Evolutionary conservation across 2,888 invertebrate species (phyloP).

Genomic region (Hipparchia sbordonii): DNA sequence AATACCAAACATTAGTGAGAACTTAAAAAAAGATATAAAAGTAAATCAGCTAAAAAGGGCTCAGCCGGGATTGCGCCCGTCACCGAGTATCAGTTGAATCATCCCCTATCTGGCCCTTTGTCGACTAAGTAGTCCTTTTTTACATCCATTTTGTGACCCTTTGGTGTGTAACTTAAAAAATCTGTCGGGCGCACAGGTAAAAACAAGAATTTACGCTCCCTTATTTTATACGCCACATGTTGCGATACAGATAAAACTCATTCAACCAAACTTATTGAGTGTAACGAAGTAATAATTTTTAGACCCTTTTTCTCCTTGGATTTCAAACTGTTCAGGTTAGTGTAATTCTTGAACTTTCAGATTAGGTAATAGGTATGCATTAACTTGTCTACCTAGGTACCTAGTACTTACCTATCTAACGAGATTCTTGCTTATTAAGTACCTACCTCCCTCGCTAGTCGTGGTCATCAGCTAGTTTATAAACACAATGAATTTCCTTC

Average conservation of each 20-base stretch:
- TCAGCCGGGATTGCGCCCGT: constrained; percentile 59
- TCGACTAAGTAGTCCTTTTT: constrained; percentile 57
- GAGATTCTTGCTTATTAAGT: too few species aligned
- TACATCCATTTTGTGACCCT: constrained; percentile 60
- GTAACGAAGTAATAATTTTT: constrained; percentile 11
- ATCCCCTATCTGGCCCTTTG: constrained; percentile 64
- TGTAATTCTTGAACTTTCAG: too few species aligned
- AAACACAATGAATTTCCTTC: too few species aligned
- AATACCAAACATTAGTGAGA: constrained; percentile 29
- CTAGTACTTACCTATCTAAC: too few species aligned
- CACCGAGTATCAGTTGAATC: constrained; percentile 54
- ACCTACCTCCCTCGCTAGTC: too few species aligned
- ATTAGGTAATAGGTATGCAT: too few species aligned
- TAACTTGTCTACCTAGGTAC: too few species aligned
- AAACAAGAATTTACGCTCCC: constrained; percentile 24
- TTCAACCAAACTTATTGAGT: constrained; percentile 18
- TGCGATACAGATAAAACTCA: constrained; percentile 19
- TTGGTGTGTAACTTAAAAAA: constrained; percentile 53
- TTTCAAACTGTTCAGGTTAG: too few species aligned
- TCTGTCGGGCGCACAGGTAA: constrained; percentile 39
- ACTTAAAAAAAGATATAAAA: constrained; percentile 34
- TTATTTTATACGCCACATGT: constrained; percentile 25
- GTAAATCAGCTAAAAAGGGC: constrained; percentile 47
- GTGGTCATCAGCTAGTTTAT: too few species aligned
- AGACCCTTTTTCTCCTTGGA: neutral